Percentiles rank a stretch among this genome's conserved stretches.
phyloP scores from a whole-genome alignment of 2,113 vertebrate genomes.

The Colaptes auratus region DNA sequence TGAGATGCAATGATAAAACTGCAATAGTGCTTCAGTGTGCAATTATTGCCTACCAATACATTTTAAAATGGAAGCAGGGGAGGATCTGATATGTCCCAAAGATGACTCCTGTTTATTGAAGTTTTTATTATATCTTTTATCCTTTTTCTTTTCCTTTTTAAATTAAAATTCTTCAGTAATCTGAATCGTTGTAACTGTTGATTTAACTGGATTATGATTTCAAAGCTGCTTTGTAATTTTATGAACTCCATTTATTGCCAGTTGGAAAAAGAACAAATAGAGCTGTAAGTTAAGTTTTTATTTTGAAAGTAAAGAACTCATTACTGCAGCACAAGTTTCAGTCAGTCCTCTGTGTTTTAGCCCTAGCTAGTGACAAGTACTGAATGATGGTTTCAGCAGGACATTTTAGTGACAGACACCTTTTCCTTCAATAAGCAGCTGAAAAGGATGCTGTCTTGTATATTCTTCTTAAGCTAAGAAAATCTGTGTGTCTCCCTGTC shows the following conservation, averaged over 20 bases:
- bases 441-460: neutral
- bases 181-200: neutral
- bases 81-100: neutral
- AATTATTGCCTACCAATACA: neutral
- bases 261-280: slow-evolving; percentile 34
- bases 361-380: neutral
- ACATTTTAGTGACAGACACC: neutral
- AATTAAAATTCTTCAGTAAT: neutral
- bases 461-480: neutral
- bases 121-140: neutral
- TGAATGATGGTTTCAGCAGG: neutral
- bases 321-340: neutral
- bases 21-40: neutral
- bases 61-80: neutral
- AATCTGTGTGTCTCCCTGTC: neutral
- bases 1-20: neutral
- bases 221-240: slow-evolving; percentile 17
- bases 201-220: neutral
- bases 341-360: neutral
- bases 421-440: neutral
- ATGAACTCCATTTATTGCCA: slow-evolving; percentile 31
- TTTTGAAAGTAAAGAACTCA: slow-evolving; percentile 13
- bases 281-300: slow-evolving; percentile 9
- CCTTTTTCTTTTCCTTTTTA: neutral
- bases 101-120: neutral